A percentile compares a stretch with the other conserved stretches of the same genome.
Conservation (phyloP, 2,888 invertebrate genomes). For the Ennomos erosarius region DNA sequence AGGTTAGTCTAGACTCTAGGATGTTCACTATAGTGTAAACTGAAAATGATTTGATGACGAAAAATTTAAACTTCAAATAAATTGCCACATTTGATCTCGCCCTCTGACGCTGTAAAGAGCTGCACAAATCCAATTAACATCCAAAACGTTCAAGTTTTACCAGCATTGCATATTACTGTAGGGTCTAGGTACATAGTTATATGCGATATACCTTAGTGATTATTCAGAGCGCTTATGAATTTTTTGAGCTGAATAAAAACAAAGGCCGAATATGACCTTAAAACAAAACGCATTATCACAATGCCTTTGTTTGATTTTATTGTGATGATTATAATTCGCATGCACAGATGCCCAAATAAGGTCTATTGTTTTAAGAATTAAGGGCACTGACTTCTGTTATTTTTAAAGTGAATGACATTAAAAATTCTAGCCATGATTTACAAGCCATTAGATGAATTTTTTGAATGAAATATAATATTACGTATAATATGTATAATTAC, state of each 20-base stretch:
- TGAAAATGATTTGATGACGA: too few species aligned
- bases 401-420: conserved; percentile 6
- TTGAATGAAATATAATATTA: conserved; percentile 16
- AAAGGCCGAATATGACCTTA: conserved; percentile 30
- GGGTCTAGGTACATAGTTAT: too few species aligned
- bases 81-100: too few species aligned
- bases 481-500: too few species aligned
- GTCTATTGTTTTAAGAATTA: conserved; percentile 11
- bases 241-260: conserved; percentile 9
- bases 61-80: too few species aligned
- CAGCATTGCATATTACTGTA: too few species aligned
- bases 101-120: too few species aligned
- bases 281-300: conserved; percentile 29
- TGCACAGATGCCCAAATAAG: conserved; percentile 25
- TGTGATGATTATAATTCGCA: conserved; percentile 21
- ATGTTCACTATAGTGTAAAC: too few species aligned
- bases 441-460: conserved; percentile 2
- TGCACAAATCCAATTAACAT: too few species aligned
- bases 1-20: too few species aligned
- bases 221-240: not conserved
- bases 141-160: too few species aligned
- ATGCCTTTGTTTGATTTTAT: conserved; percentile 26
- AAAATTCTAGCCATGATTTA: not conserved
- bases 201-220: too few species aligned
- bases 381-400: conserved; percentile 7